Conservation (phyloP, 2,797 vertebrate species). For the Gobio occitaniae region DNA sequence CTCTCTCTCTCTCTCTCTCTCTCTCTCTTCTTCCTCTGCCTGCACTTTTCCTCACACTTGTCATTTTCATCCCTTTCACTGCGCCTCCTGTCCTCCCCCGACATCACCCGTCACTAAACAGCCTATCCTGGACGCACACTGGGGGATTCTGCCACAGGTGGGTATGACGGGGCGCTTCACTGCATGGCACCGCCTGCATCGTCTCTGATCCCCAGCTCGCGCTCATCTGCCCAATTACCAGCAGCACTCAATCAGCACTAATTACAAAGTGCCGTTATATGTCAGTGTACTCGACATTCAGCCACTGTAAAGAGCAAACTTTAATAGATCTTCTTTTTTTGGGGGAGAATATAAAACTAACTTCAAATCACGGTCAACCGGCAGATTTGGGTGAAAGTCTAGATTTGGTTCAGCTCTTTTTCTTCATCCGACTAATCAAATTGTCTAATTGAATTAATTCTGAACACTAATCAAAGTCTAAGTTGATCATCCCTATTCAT, state of each 20-base stretch:
- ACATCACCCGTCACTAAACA: constrained; percentile 81
- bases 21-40: constrained; percentile 15
- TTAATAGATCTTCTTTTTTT: too few species aligned
- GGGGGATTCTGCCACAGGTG: constrained; percentile 91
- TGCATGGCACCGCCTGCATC: constrained; percentile 82
- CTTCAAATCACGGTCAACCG: background rate
- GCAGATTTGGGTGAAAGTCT: background rate
- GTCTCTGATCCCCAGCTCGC: constrained; percentile 66
- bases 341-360: background rate
- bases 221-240: constrained; percentile 47
- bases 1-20: constrained; percentile 26
- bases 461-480: background rate
- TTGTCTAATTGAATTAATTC: background rate
- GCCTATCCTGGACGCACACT: constrained; percentile 93
- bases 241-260: constrained; percentile 12
- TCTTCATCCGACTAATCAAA: constrained; percentile 12
- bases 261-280: constrained; percentile 10
- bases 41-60: constrained; percentile 49
- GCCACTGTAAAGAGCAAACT: background rate
- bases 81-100: constrained; percentile 46
- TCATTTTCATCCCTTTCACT: constrained; percentile 60
- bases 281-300: background rate
- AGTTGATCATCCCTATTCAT: background rate
- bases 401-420: constrained; percentile 25
- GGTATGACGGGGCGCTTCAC: constrained; percentile 77